phyloP scores from a whole-genome alignment of 2,797 vertebrate species.

The Sardinella longiceps region DNA sequence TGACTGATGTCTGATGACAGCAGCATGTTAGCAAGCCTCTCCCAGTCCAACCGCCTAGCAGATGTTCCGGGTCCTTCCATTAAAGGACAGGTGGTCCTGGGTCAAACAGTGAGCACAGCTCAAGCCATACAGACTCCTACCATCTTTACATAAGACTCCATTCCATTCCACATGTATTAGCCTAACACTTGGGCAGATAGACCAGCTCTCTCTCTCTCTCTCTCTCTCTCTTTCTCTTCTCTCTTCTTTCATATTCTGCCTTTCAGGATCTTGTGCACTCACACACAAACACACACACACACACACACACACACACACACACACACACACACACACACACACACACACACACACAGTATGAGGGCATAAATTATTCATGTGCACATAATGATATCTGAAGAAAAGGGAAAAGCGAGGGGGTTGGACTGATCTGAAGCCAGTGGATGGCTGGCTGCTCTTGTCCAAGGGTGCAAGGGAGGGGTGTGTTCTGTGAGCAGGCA shows the following conservation, averaged over 20 bases:
- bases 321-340: constrained; percentile 30
- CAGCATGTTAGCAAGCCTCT: not conserved
- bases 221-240: constrained; percentile 71
- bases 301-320: constrained; percentile 36
- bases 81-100: not conserved
- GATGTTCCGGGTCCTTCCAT: not conserved
- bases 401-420: not conserved
- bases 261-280: constrained; percentile 1
- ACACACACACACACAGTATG: constrained; percentile 36
- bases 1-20: constrained; percentile 23
- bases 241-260: constrained; percentile 41
- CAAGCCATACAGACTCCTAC: not conserved
- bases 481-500: not conserved
- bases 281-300: constrained; percentile 25
- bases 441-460: not conserved
- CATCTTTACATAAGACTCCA: not conserved
- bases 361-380: not conserved
- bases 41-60: not conserved
- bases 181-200: not conserved
- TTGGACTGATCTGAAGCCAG: constrained; percentile 4
- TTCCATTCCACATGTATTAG: not conserved
- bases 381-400: constrained; percentile 47
- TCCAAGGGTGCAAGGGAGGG: not conserved
- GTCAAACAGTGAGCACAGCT: not conserved
- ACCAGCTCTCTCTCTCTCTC: constrained; percentile 60